phyloP scores from a whole-genome alignment of 2,888 invertebrate genomes.

The Drosophila kambysellisi region DNA sequence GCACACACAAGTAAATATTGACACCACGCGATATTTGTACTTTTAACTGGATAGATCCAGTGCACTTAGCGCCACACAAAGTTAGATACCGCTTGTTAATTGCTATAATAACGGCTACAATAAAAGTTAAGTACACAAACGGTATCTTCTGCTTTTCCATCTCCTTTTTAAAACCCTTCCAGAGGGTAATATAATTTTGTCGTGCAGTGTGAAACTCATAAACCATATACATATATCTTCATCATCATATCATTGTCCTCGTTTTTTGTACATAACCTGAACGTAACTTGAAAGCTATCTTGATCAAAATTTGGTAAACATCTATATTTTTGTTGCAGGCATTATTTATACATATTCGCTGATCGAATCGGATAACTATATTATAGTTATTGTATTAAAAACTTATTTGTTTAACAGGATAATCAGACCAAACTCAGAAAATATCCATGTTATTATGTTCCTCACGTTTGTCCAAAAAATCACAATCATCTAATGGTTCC shows the following conservation, averaged over 20 bases:
- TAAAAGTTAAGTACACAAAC: conserved; percentile 31
- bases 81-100: conserved; percentile 53
- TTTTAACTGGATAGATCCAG: conserved; percentile 77
- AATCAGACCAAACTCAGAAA: not conserved
- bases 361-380: not conserved
- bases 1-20: conserved; percentile 38
- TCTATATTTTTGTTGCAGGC: too few relatives aligned
- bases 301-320: not conserved
- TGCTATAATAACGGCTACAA: conserved; percentile 20
- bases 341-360: too few relatives aligned
- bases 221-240: not conserved
- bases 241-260: not conserved
- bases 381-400: not conserved
- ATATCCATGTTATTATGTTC: too few relatives aligned
- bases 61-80: conserved; percentile 69
- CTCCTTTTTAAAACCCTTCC: not conserved
- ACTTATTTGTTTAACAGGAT: not conserved
- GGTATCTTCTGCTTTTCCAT: not conserved
- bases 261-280: not conserved
- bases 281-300: not conserved
- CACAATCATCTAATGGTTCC: too few relatives aligned
- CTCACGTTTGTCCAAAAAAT: too few relatives aligned
- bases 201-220: not conserved
- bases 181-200: not conserved
- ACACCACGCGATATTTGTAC: conserved; percentile 43